These are phyloP conservation scores for Capreolus pygargus DNA, from an alignment of 2,113 vertebrate genomes.

Conservation along the genomic window DNA sequence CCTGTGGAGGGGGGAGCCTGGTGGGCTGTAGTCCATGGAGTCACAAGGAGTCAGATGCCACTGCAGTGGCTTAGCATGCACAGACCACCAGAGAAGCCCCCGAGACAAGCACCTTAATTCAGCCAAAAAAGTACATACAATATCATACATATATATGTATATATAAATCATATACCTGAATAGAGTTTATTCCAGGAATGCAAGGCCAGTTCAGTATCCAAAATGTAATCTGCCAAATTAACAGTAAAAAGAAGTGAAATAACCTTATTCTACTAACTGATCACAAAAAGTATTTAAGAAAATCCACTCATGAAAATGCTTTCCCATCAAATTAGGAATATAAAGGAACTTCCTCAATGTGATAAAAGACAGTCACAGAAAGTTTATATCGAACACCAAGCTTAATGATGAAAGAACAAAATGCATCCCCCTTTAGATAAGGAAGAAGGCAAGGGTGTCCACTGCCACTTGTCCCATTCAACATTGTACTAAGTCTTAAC, in stretches of 20 bases:
- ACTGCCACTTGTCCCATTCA: not conserved
- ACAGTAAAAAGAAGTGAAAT: not conserved
- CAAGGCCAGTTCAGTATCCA: not conserved
- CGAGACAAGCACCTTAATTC: not conserved
- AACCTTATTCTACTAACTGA: not conserved
- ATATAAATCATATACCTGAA: not conserved
- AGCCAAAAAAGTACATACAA: not conserved
- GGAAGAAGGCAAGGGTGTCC: not conserved
- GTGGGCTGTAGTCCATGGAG: not conserved
- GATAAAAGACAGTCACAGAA: not conserved
- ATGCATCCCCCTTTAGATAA: not conserved
- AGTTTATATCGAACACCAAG: not conserved
- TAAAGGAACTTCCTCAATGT: not conserved
- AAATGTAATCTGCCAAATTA: not conserved
- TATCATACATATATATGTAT: not conserved
- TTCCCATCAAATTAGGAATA: not conserved
- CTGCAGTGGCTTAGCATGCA: not conserved
- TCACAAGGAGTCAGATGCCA: not conserved
- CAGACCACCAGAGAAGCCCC: not conserved
- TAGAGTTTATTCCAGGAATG: not conserved
- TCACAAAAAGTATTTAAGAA: not conserved
- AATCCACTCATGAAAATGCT: not conserved
- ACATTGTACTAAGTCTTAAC: not conserved
- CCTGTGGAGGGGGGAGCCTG: not conserved
- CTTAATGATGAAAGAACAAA: not conserved